Base-by-base conservation (phyloP, 2,797 vertebrate genomes). In the Hyperoplus immaculatus region DNA sequence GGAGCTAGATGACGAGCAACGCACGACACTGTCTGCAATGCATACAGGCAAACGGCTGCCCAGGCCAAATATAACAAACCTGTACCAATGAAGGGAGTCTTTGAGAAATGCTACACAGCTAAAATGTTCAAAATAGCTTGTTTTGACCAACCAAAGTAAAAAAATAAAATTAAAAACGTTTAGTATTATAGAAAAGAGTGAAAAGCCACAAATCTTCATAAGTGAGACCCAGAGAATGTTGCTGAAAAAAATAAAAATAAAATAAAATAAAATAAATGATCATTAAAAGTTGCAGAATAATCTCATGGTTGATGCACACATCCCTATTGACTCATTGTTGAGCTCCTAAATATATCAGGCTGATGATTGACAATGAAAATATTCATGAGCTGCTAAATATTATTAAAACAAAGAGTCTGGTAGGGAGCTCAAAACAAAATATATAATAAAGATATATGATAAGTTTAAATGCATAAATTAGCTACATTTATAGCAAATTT, bases 1-100 rank as follows among this genome's bases (percentile, higher is more conserved):
- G 16, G n/a, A 50, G 74, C 68, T 53, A 15, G 58, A 66, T 78
- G 63, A 12, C 56, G 51, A 84, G 36, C 29, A 54, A 57, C 2
- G 54, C 43, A 56, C 55, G 56, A 50, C 18, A 54, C 62, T 41
- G 43, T 56, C 56, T 57, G 72, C 29, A 29, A 29, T 29, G 29
- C 50, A 56, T 7, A 29, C 41, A 66, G 15, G 18, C 8, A 64
- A 49, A 58, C 13, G 42, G 54, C 46, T 58, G 65, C 59, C 4
- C 43, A 13, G 42, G 46, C 18, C 0, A 38, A 41, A 74, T 43
- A 50, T 50, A 69, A 64, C 9, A 29, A 71, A 64, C 8, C 39
- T 72, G 53, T 60, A 53, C 67, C 63, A 29, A 80, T 39, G 11
- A 47, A 41, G 16, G 4, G 55, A 81, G 45, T 3, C 10, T 58